Evolutionary conservation across 2,888 invertebrate genomes (phyloP), one percentile per base, ranked within the genome.

Genomic region (Lydus trimaculatus): DNA sequence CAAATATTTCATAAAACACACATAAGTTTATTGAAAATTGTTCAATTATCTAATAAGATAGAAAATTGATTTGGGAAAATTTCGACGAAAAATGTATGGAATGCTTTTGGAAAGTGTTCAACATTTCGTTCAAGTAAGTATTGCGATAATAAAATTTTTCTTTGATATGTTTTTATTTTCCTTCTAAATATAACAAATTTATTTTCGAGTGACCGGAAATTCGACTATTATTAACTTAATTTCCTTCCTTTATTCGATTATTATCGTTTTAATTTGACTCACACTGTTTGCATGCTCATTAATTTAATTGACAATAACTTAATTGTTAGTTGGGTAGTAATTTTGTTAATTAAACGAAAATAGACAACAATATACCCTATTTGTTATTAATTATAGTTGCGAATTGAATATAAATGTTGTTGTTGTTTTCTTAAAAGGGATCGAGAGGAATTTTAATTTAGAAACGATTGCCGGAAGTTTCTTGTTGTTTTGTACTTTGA

Each of bases 61-160:
- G 3, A 36, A 15, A 15, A 36, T 13, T 15, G 13, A 4, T 33
- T 33, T 33, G 8, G 20, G 7, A 48, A 48, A 48, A 17, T 48
- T 20, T 6, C 1, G 20, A 20, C 9, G 11, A 31, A 63, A 31
- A 48, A 90, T 91, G 90, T 90, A 91, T 80, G 90, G 90, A 63
- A 90, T 91, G 88, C 84, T 90, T 64, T 81, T 91, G 78, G 89
- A 90, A 81, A 90, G 90, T 81, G 88, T 90, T 58, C 89, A 90
- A 77, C 86, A 89, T 80, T 90, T 88, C 78, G 86, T 90, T 58
- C 88, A 88, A 87, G 89, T 90, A 81, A 83, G 86, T 31, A 6
- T 13, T 28, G 5, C 8, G 20, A 33, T 15, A n/a, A n/a, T 58
- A 4, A 25, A n/a, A 8, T 25, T n/a, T 20, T 4, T 17, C 6